phyloP scores from a whole-genome alignment of 2,888 invertebrate species.

The Spodoptera picta region DNA sequence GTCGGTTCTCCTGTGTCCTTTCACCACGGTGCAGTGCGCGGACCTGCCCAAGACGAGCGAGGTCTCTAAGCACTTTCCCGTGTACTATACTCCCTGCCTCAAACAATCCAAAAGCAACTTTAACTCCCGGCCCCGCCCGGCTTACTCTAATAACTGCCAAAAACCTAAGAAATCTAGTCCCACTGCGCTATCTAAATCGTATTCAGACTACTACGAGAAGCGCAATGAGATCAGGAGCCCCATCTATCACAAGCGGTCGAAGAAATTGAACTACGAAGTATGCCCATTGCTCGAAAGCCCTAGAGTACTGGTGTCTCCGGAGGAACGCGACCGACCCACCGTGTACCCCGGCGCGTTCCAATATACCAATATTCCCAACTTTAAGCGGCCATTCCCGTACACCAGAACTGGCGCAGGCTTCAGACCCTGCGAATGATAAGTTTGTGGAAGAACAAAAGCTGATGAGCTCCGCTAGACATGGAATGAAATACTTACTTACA shows the following conservation, averaged over 20 bases:
- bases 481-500: constrained; percentile 13
- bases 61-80: background rate
- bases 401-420: background rate
- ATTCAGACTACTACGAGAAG: constrained; percentile 14
- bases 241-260: constrained; percentile 24
- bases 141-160: background rate
- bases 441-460: constrained; percentile 32
- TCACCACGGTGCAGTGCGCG: constrained; percentile 10
- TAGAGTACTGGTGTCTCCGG: constrained; percentile 50
- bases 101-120: constrained; percentile 2
- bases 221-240: constrained; percentile 27
- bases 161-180: constrained; percentile 10
- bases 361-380: constrained; percentile 59
- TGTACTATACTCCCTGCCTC: constrained; percentile 16
- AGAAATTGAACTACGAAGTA: constrained; percentile 8
- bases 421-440: constrained; percentile 1
- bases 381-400: constrained; percentile 55
- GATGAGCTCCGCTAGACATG: constrained; percentile 12
- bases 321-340: constrained; percentile 62
- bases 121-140: background rate
- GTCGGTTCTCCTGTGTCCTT: constrained; percentile 48
- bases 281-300: constrained; percentile 59
- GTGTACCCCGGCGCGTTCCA: constrained; percentile 58
- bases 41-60: no score
- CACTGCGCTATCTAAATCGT: constrained; percentile 22